Conservation (phyloP, 2,888 invertebrate species). For the Atethmia centrago region DNA sequence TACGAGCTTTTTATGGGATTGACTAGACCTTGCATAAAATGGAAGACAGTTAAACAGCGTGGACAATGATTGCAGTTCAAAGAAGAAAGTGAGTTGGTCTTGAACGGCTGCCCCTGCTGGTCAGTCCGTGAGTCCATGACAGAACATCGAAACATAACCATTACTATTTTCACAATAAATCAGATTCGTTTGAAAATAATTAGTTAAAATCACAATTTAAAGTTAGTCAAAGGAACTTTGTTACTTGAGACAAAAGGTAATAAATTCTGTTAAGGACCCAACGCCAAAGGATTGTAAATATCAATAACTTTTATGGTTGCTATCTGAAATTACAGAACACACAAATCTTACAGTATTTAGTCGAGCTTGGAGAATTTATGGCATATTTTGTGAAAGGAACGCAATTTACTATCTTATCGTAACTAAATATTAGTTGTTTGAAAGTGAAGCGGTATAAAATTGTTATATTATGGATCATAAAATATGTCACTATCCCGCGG, state of each 20-base stretch:
- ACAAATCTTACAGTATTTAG: slow-evolving; percentile 19
- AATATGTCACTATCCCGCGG: neutral
- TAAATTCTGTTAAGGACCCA: neutral
- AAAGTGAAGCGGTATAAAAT: neutral
- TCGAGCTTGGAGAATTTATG: slow-evolving; percentile 5
- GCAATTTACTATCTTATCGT: neutral
- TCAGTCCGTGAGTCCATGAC: neutral
- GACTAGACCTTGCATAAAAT: neutral
- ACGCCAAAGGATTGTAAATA: slow-evolving; percentile 10
- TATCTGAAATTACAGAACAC: slow-evolving; percentile 22
- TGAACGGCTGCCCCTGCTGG: neutral
- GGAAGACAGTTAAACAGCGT: neutral
- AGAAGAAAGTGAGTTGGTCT: neutral
- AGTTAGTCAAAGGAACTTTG: neutral
- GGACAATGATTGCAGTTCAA: neutral
- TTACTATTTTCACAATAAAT: neutral
- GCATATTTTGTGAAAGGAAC: neutral
- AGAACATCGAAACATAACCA: neutral
- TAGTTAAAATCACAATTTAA: neutral
- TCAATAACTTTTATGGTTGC: slow-evolving; percentile 10
- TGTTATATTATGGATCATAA: neutral
- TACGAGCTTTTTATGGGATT: too few species aligned
- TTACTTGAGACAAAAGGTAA: slow-evolving; percentile 1
- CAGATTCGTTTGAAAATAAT: neutral
- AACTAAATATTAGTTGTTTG: slow-evolving; percentile 12